Base-by-base conservation (phyloP, 2,113 vertebrate genomes). In the Cheilinus undulatus region DNA sequence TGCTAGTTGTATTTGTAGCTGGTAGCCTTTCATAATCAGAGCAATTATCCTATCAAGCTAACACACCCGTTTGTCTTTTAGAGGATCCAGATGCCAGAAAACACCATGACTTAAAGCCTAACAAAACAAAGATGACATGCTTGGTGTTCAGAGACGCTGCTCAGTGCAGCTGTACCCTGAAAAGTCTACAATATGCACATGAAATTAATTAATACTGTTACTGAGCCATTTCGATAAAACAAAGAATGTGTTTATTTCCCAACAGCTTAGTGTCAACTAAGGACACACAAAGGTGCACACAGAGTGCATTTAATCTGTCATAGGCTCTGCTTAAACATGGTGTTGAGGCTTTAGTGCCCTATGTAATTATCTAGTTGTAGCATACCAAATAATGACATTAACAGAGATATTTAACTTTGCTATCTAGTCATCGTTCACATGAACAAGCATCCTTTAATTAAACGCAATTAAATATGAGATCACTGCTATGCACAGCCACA, bases 191-290 rank as follows among this genome's bases (percentile, higher is more conserved):
- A 34, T 46, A 63, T 54, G 19, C 87, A 87, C 23, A 24, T 84
- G 81, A 57, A 72, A 68, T 74, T 68, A 78, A 79, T 85, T 70
- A 73, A 83, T 67, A 22, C 19, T 17, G 20, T 46, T 20, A 54
- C 23, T 59, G 59, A 62, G 76, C 72, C 43, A 76, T 80, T 78
- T 76, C 24, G 48, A 56, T 71, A 45, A 67, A 2, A 54, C 38
- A 71, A 79, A 76, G 54, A 69, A 84, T 78, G 66, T 73, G 72
- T 73, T 79, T 83, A 66, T 69, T 58, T 60, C 66, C 66, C 53
- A 62, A 48, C 23, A 58, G 60, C 54, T 27, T 8, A 17, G 62
- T 74, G 74, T 77, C 66, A 77, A 20, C 45, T 10, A 15, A 71
- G 52, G 50, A 57, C 56, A 67, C 36, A 46, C 69, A 75, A 51